Conservation (phyloP, 1,140 invertebrate genomes). For the Diachasmimorpha longicaudata region DNA sequence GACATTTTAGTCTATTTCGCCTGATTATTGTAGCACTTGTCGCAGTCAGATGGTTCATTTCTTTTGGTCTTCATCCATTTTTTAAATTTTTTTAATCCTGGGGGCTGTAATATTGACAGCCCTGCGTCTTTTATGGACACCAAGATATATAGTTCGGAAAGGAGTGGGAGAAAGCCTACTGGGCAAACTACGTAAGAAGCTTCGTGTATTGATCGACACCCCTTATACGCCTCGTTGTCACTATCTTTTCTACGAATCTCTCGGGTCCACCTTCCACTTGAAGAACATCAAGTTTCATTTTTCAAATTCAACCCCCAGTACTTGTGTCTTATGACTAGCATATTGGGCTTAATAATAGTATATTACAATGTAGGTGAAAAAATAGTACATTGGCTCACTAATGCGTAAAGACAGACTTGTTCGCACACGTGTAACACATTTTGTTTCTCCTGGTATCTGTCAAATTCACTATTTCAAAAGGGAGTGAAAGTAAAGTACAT, state of each 20-base stretch:
- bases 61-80: not conserved
- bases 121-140: not conserved
- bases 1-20: constrained; percentile 2
- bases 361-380: no score
- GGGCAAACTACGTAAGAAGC: constrained; percentile 56
- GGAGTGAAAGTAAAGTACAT: no score
- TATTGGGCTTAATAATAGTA: not conserved
- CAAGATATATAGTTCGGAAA: constrained; percentile 22
- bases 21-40: not conserved
- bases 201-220: constrained; percentile 56
- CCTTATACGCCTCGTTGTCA: constrained; percentile 48
- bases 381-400: no score
- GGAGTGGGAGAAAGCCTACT: constrained; percentile 40
- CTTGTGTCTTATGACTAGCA: not conserved
- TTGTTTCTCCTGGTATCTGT: no score
- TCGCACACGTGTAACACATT: no score
- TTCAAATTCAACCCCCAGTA: not conserved
- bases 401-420: no score
- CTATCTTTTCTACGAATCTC: constrained; percentile 60
- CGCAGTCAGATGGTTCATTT: not conserved
- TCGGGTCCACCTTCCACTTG: constrained; percentile 13
- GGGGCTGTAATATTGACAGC: not conserved
- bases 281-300: not conserved
- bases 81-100: not conserved
- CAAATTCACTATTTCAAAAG: no score